phyloP scores from a whole-genome alignment of 2,888 invertebrate species.

The Odontomyia ornata region DNA sequence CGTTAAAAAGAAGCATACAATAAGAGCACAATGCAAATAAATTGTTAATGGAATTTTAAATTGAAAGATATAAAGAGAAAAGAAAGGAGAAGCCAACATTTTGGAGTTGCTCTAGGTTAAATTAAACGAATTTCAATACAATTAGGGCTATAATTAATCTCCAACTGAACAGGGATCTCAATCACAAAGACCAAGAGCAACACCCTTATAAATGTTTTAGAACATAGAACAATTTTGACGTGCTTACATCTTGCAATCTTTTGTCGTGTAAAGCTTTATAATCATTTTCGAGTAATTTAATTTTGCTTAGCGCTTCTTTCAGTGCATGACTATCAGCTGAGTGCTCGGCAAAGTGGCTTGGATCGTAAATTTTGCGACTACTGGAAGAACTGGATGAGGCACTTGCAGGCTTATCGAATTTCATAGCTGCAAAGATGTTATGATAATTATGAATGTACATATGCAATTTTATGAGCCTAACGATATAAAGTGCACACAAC shows the following conservation, averaged over 20 bases:
- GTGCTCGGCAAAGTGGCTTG: slow-evolving; percentile 60
- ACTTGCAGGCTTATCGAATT: slow-evolving; percentile 52
- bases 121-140: background rate
- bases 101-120: background rate
- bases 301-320: slow-evolving; percentile 68
- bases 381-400: slow-evolving; percentile 49
- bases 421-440: slow-evolving; percentile 50
- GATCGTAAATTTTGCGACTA: slow-evolving; percentile 60
- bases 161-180: background rate
- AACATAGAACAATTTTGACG: background rate
- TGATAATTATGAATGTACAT: slow-evolving; percentile 7
- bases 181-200: background rate
- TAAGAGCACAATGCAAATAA: slow-evolving; percentile 54
- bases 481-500: background rate
- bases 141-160: background rate
- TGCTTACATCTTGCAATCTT: slow-evolving; percentile 80
- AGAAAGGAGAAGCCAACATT: background rate
- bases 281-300: slow-evolving; percentile 78
- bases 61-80: slow-evolving; percentile 4
- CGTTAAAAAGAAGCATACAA: background rate
- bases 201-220: background rate
- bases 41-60: slow-evolving; percentile 10
- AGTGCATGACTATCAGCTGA: slow-evolving; percentile 59
- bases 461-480: background rate
- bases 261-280: slow-evolving; percentile 80